Evolutionary conservation across 2,888 invertebrate species (phyloP).

Genomic region (Amiota mariae): DNA sequence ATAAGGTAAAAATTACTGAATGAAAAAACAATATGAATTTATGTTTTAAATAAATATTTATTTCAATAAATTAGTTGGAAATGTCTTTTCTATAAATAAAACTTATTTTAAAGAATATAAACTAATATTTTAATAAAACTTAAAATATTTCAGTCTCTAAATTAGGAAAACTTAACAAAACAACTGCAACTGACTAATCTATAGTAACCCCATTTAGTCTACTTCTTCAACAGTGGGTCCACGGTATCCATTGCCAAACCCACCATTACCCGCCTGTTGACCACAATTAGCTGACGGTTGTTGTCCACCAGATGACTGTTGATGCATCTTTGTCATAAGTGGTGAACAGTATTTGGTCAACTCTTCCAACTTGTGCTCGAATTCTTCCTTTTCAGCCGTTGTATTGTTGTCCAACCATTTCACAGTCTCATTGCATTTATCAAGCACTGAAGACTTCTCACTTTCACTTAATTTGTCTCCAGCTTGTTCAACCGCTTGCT

Average conservation of each 20-base stretch:
- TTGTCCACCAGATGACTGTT: slow-evolving; percentile 41
- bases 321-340: slow-evolving; percentile 75
- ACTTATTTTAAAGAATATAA: background rate
- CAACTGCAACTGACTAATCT: background rate
- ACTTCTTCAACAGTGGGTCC: slow-evolving; percentile 21
- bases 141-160: too few species aligned
- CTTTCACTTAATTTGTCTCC: slow-evolving; percentile 78
- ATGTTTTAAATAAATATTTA: background rate
- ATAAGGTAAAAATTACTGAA: too few species aligned
- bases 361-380: slow-evolving; percentile 75
- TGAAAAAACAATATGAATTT: background rate
- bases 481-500: slow-evolving; percentile 79
- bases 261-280: slow-evolving; percentile 74
- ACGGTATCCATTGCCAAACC: slow-evolving; percentile 6
- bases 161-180: background rate
- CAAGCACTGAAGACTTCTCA: slow-evolving; percentile 80
- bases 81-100: background rate
- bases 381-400: slow-evolving; percentile 84
- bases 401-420: slow-evolving; percentile 85
- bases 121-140: background rate
- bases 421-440: slow-evolving; percentile 78
- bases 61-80: background rate
- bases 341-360: slow-evolving; percentile 71
- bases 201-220: background rate
- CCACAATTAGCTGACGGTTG: slow-evolving; percentile 42